Percentiles rank a stretch among this genome's conserved stretches.
Evolutionary conservation across 2,797 vertebrate species (phyloP).

Genomic region (Sus cebifrons): DNA sequence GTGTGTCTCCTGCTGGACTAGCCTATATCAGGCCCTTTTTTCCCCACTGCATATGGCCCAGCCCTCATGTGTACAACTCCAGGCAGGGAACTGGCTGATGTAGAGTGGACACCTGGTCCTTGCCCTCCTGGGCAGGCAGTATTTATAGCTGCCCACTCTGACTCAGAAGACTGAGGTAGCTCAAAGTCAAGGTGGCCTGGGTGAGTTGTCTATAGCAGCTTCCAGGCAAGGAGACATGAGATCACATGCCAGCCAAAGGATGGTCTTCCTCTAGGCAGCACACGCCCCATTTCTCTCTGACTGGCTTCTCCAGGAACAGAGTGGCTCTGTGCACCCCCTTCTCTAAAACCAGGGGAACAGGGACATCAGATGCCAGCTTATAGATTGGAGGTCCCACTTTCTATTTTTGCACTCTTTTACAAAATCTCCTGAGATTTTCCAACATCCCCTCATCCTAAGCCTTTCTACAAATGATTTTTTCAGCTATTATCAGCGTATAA

Average conservation of each 20-base stretch:
- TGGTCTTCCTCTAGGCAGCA: constrained; percentile 10
- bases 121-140: constrained; percentile 73
- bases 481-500: neutral
- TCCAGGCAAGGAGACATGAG: constrained; percentile 42
- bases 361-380: neutral
- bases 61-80: constrained; percentile 67
- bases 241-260: too few species aligned
- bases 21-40: constrained; percentile 71
- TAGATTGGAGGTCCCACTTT: neutral
- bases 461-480: constrained; percentile 65
- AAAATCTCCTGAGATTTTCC: constrained; percentile 41
- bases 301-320: neutral
- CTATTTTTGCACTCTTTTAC: constrained; percentile 28
- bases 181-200: constrained; percentile 86
- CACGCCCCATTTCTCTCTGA: neutral
- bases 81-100: constrained; percentile 74
- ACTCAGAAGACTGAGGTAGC: constrained; percentile 64
- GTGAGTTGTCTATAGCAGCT: constrained; percentile 83
- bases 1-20: constrained; percentile 67
- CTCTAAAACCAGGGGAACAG: neutral
- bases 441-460: neutral
- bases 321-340: constrained; percentile 2
- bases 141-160: constrained; percentile 84
- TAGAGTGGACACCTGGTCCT: constrained; percentile 85
- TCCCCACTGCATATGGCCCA: constrained; percentile 74